These are phyloP conservation scores for Cheilosia variabilis DNA, from an alignment of 2,888 invertebrate genomes.

Conservation along the genomic window DNA sequence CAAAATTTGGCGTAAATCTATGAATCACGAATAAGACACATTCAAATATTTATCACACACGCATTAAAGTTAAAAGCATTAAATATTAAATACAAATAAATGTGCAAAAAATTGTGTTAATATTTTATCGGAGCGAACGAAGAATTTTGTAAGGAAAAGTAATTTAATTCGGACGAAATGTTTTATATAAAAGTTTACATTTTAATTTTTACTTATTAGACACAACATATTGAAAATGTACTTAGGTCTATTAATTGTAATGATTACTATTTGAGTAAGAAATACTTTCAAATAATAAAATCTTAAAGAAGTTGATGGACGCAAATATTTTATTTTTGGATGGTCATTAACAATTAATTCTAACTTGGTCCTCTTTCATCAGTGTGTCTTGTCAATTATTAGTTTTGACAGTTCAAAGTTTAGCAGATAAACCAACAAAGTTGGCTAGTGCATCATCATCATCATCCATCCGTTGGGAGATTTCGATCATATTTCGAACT, in stretches of 20 bases:
- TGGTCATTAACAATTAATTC: neutral
- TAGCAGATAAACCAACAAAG: no score
- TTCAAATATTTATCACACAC: slow-evolving; percentile 26
- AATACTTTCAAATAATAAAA: slow-evolving; percentile 46
- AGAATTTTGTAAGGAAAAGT: slow-evolving; percentile 22
- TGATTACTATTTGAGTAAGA: slow-evolving; percentile 34
- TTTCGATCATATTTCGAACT: no score
- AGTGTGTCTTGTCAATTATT: no score
- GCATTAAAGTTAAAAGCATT: slow-evolving; percentile 27
- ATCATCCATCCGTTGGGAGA: no score
- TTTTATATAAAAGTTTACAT: slow-evolving; percentile 24
- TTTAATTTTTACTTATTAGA: slow-evolving; percentile 21
- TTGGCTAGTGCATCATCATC: no score
- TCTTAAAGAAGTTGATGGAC: neutral
- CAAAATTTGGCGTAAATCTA: slow-evolving; percentile 8
- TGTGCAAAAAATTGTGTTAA: slow-evolving; percentile 6
- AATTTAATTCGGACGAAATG: slow-evolving; percentile 19
- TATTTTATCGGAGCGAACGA: slow-evolving; percentile 5
- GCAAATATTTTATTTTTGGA: no score
- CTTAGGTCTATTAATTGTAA: slow-evolving; percentile 24
- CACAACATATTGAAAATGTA: slow-evolving; percentile 23
- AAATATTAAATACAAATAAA: neutral
- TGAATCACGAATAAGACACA: slow-evolving; percentile 3
- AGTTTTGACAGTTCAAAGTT: no score
- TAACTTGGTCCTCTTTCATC: no score